Percentiles rank a stretch among this genome's conserved stretches.
phyloP scores from a whole-genome alignment of 2,888 invertebrate genomes.

The Acanthosepion pharaonis region DNA sequence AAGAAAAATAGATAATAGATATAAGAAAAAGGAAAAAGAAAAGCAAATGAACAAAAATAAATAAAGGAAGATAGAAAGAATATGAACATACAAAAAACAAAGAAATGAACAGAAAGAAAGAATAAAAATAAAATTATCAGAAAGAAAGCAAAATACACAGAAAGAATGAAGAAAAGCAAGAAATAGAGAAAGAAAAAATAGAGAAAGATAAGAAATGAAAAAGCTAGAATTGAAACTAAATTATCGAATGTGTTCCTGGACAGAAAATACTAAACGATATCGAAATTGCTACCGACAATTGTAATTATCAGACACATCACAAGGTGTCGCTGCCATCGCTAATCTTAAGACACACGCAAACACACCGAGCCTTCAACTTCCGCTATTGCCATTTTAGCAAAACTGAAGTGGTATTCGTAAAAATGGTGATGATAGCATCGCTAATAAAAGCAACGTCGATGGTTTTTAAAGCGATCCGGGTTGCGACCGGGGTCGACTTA shows the following conservation, averaged over 20 bases:
- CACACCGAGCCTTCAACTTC: neutral
- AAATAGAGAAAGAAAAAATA: neutral
- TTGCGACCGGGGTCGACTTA: conserved; percentile 15
- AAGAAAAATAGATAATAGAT: no score
- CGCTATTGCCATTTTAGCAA: conserved; percentile 23
- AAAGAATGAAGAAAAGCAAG: neutral
- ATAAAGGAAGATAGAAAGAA: no score
- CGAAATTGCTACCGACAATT: neutral
- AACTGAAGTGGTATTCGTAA: conserved; percentile 33
- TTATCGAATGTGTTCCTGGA: neutral
- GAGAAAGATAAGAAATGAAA: neutral
- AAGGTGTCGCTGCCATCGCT: conserved; percentile 6
- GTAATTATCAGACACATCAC: neutral
- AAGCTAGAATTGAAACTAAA: neutral
- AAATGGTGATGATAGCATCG: conserved; percentile 6
- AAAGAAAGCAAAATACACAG: neutral
- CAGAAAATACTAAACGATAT: conserved; percentile 33
- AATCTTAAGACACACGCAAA: neutral
- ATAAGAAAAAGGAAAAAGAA: no score
- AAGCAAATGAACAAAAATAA: neutral
- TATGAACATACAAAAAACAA: neutral
- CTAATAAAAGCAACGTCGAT: conserved; percentile 20
- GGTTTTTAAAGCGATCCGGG: neutral
- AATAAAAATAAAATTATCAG: neutral
- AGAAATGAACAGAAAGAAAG: neutral